These are phyloP conservation scores for Acropora tenuis DNA, from an alignment of 64 coral and sea anemone genomes.

Conservation along the genomic window DNA sequence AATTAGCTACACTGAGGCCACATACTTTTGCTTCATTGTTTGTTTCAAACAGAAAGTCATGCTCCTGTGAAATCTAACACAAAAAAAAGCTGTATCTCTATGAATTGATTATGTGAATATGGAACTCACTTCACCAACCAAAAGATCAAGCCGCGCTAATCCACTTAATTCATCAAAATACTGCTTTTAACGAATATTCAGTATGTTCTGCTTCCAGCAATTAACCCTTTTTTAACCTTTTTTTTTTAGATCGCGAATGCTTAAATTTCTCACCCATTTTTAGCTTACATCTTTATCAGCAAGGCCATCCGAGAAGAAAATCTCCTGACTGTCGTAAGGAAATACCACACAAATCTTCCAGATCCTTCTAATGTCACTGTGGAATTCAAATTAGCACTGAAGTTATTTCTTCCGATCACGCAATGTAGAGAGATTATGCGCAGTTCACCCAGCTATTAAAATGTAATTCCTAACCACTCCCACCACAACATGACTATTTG, in stretches of 20 bases:
- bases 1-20: background rate
- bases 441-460: too few species aligned
- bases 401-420: too few species aligned
- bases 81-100: background rate
- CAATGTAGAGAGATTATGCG: too few species aligned
- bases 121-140: background rate
- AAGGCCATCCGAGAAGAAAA: background rate
- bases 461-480: too few species aligned
- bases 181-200: too few species aligned
- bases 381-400: too few species aligned
- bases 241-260: background rate
- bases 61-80: too few species aligned
- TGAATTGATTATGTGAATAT: too few species aligned
- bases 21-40: too few species aligned
- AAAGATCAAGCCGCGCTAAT: background rate
- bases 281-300: background rate
- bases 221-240: background rate
- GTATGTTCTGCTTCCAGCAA: too few species aligned
- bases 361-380: background rate
- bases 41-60: too few species aligned
- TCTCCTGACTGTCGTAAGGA: background rate
- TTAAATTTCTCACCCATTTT: background rate
- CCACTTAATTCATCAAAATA: background rate
- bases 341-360: slow-evolving; percentile 1
- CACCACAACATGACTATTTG: too few species aligned